Evolutionary conservation across 2,888 invertebrate genomes (phyloP), one percentile per base, ranked within the genome.

Genomic region (Oxyteleia sp.): DNA sequence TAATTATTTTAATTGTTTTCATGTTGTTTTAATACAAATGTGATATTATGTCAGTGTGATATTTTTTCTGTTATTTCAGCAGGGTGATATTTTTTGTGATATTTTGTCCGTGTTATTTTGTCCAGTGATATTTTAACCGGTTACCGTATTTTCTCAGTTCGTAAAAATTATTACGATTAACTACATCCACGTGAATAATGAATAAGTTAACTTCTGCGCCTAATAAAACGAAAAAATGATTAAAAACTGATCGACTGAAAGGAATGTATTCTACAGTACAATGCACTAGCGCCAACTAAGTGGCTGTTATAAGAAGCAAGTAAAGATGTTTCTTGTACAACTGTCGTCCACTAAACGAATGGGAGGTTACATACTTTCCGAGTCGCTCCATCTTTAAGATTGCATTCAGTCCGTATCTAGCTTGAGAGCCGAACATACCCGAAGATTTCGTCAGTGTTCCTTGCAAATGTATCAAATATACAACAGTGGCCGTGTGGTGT

Each of bases 261-360:
- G 41, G 13, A 61, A 43, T 26, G 43, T 26, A 13, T 43, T 11
- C 18, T 20, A 55, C 35, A 45, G 72, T 49, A 47, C 63, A 61
- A 55, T 74, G 43, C 81, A 74, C 81, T 81, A 81, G 81, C 81
- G 81, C 81, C 81, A 81, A 81, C 63, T 68, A 69, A 75, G 81
- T 81, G 81, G 75, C 75, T 69, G 68, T 16, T 63, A 61, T 64
- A 61, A 57, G 81, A 74, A 81, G 63, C 68, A 74, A 69, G 69
- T 47, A 69, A 81, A 75, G 81, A 81, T 75, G 63, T 81, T 80
- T 68, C 74, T 74, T 53, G 69, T 69, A 61, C 72, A 64, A 63
- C 69, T 53, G 69, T 63, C 81, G 61, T 45, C n/a, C 59, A 55
- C 69, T 32, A 75, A 75, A 55, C 81, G 75, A 75, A 75, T 69